These are phyloP conservation scores for Caranx ignobilis DNA, from an alignment of 2,113 vertebrate species.

Conservation along the genomic window DNA sequence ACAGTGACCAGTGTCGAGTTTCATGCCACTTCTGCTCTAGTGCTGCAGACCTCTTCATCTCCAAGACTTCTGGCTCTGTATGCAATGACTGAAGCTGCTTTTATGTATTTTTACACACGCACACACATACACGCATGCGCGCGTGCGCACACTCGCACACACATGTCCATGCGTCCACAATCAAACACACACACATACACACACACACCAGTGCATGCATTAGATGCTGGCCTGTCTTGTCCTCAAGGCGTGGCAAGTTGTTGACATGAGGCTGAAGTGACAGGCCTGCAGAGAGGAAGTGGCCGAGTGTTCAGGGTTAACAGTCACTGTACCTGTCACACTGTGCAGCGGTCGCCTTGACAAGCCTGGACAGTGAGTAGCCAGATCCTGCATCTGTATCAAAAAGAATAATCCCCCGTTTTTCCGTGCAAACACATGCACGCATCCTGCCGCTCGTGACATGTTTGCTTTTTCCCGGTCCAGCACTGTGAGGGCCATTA, in stretches of 20 bases:
- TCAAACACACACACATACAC: not conserved
- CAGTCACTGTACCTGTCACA: conserved; percentile 10
- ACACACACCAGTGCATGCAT: not conserved
- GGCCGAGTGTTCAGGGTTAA: not conserved
- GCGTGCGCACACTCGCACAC: not conserved
- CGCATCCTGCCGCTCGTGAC: conserved; percentile 32
- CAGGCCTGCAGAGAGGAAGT: conserved; percentile 26
- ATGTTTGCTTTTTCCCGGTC: conserved; percentile 51
- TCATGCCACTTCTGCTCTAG: conserved; percentile 16
- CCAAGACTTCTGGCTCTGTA: not conserved
- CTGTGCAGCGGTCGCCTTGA: not conserved
- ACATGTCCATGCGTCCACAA: not conserved
- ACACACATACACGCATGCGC: too few species aligned
- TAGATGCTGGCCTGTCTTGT: conserved; percentile 58
- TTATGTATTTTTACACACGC: conserved; percentile 2
- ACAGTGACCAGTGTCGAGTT: conserved; percentile 23
- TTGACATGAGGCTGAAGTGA: conserved; percentile 31
- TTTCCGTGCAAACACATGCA: conserved; percentile 26
- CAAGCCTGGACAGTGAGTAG: not conserved
- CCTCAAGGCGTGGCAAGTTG: not conserved
- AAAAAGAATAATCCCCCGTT: conserved; percentile 7
- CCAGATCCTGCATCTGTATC: conserved; percentile 10
- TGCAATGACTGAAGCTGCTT: not conserved
- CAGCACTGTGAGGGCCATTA: conserved; percentile 41
- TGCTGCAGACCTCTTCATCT: conserved; percentile 31